A percentile compares a stretch with the other conserved stretches of the same genome.
Conservation (phyloP, 2,113 vertebrate species). For the Urocynchramus pylzowi region DNA sequence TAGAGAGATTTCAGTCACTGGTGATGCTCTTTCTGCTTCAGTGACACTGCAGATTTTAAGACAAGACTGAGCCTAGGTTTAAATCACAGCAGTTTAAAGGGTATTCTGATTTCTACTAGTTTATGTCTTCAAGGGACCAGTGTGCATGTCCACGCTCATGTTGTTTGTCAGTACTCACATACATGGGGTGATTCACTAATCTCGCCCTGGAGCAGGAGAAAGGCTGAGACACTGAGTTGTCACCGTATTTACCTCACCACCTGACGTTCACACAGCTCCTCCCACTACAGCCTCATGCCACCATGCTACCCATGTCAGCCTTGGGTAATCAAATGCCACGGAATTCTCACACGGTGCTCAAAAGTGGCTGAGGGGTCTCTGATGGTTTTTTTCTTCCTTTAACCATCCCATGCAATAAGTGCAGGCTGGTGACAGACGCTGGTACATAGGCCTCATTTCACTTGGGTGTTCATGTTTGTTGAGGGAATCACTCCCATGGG, state of each 20-base stretch:
- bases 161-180: background rate
- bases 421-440: background rate
- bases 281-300: background rate
- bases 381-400: background rate
- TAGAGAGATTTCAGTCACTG: background rate
- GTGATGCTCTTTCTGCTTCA: background rate
- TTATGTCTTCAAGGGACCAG: background rate
- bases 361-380: background rate
- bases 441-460: background rate
- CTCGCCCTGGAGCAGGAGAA: background rate
- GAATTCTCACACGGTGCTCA: background rate
- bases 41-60: background rate
- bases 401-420: background rate
- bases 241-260: background rate
- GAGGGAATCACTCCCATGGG: background rate
- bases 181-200: background rate
- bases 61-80: background rate
- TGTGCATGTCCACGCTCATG: background rate
- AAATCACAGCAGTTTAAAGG: background rate
- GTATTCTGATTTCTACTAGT: background rate
- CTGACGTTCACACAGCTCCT: background rate
- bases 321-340: accelerated
- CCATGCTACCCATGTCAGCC: background rate
- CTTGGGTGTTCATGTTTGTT: background rate
- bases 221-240: background rate